Conservation (phyloP, 2,113 vertebrate species). For the Uria lomvia region DNA sequence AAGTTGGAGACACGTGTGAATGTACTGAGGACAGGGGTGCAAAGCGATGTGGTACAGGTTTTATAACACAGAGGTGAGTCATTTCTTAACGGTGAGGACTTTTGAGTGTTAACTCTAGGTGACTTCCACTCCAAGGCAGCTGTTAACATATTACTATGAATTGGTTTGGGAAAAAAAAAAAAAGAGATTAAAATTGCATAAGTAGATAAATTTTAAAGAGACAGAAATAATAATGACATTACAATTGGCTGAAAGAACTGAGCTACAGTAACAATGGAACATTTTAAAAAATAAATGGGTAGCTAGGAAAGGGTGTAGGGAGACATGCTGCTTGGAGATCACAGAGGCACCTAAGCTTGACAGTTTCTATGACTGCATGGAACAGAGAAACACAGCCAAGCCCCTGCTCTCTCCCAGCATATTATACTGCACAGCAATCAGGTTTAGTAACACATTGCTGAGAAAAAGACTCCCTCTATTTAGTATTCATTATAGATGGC, state of each 20-base stretch:
- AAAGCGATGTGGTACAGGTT: neutral
- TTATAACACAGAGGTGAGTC: neutral
- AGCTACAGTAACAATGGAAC: neutral
- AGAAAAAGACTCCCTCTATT: conserved; percentile 38
- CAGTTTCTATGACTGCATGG: conserved; percentile 55
- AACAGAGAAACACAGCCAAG: neutral
- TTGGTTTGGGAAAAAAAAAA: neutral
- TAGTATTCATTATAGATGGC: conserved; percentile 46
- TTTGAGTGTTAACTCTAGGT: neutral
- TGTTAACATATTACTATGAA: conserved; percentile 19
- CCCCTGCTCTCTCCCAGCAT: neutral
- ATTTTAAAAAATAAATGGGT: conserved; percentile 4
- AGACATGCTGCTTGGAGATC: conserved; percentile 31
- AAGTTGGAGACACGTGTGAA: neutral
- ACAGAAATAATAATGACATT: conserved; percentile 15
- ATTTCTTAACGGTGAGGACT: neutral
- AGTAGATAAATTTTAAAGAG: conserved; percentile 40
- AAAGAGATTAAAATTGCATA: conserved; percentile 33
- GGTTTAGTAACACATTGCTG: conserved; percentile 15
- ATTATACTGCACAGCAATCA: conserved; percentile 18
- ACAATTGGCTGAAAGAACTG: conserved; percentile 18
- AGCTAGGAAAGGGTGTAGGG: conserved; percentile 33
- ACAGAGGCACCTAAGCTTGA: conserved; percentile 47
- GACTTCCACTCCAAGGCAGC: conserved; percentile 13
- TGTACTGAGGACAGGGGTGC: neutral